Evolutionary conservation across 2,113 vertebrate genomes (phyloP), one percentile per base, ranked within the genome.

Genomic region (Mirza zaza): DNA sequence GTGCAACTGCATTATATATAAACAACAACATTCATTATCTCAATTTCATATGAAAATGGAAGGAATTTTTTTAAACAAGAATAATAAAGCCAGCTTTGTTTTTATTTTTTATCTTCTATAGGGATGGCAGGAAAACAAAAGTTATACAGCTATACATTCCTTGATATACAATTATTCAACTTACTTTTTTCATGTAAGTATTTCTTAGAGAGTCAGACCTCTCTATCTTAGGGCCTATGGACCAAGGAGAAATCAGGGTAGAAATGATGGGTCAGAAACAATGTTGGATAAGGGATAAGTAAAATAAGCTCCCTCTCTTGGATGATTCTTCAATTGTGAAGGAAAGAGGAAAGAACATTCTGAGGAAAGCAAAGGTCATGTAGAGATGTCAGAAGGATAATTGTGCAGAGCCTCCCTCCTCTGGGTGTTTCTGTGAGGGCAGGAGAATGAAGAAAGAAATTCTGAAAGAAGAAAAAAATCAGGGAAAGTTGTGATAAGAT

Each of bases 91-190:
- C 73, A 94, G 8, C 3, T 17, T 65, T 73, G 52, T 67, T 79
- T 91, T 88, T 59, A 39, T 39, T 91, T 90, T 82, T 68, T 83
- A n/a, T 27, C 27, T 93, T 65, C n/a, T 65, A 85, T 61, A 68
- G 20, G 25, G 59, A 55, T 82, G 52, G 70, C 63, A 63, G 68
- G 12, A 20, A 95, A 90, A 82, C 48, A 48, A 94, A 91, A 55
- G 39, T 75, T 34, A 87, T 50, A 13, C 13, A 75, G 67, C 42
- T 81, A 42, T 83, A 52, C n/a, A 77, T 83, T 77, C 45, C 34
- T 63, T 83, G 52, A 93, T 70, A 65, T 55, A 87, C 8, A 91
- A 81, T 48, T 82, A 65, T 70, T 91, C 25, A 73, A 34, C 5
- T 84, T 92, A 84, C 9, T 89, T 4, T 77, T 79, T 91, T 89